Conservation (phyloP, 1,140 invertebrate genomes). For the Riptortus pedestris region DNA sequence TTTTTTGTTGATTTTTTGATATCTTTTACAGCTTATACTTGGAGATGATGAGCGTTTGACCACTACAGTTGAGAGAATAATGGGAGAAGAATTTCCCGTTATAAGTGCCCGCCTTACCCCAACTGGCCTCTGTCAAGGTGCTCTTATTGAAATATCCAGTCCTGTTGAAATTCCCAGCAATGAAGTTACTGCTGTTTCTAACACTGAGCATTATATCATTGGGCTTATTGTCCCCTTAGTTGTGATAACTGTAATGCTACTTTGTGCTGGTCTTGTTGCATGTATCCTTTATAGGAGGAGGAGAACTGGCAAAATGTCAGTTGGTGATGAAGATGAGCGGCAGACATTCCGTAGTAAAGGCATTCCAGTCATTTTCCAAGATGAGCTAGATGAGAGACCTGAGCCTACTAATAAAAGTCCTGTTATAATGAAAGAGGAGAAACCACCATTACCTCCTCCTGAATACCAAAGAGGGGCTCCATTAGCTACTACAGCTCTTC, state of each 20-base stretch:
- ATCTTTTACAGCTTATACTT: conserved; percentile 32
- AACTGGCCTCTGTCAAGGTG: conserved; percentile 57
- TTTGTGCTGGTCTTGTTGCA: conserved; percentile 75
- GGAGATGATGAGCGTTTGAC: conserved; percentile 47
- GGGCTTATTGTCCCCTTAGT: conserved; percentile 82
- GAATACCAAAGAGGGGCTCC: conserved; percentile 54
- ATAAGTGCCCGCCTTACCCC: conserved; percentile 58
- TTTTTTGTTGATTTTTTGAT: no score
- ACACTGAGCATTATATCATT: conserved; percentile 51
- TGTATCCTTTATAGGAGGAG: conserved; percentile 67
- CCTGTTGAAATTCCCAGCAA: conserved; percentile 26
- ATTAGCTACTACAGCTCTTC: conserved; percentile 40
- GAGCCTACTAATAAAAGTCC: conserved; percentile 79
- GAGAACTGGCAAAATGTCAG: conserved; percentile 37
- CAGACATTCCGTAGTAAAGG: conserved; percentile 79
- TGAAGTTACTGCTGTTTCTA: conserved; percentile 23
- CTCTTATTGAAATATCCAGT: conserved; percentile 38
- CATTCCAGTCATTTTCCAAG: conserved; percentile 85
- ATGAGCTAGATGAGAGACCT: conserved; percentile 84
- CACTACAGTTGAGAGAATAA: conserved; percentile 54
- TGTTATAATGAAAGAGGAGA: conserved; percentile 85
- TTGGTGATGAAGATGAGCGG: conserved; percentile 63
- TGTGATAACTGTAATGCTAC: conserved; percentile 78
- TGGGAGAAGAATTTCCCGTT: conserved; percentile 69
- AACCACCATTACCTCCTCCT: conserved; percentile 71